Evolutionary conservation across 1,140 invertebrate genomes (phyloP), one percentile per base, ranked within the genome.

Genomic region (Psix sp.): DNA sequence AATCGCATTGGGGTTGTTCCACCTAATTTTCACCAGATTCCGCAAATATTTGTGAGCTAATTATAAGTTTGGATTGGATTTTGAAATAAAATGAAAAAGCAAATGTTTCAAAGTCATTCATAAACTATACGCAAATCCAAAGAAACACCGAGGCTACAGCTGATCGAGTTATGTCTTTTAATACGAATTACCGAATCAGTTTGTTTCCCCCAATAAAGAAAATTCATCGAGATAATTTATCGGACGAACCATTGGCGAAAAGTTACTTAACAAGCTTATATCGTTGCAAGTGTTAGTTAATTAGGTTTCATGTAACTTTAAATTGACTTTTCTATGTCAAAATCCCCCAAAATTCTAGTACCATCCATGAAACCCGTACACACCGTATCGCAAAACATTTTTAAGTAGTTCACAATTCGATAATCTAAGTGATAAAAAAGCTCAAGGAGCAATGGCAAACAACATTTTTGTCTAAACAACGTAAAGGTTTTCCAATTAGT

Each of bases 121-220:
- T 10, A 49, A 49, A 49, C 33, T 38, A 36, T 11, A 36, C 24
- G 18, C 38, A 49, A 49, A 36, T 11, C 31, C 7, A 26, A 11
- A 31, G 13, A 48, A 36, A 49, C 33, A 31, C 38, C 24, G 9
- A 36, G 24, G 17, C 17, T 7, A 26, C 35, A 26, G 14, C n/a
- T 52, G 14, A 26, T 52, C 10, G 1, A 51, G 38, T 51, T 51
- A 38, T 38, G 9, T 38, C 26, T 5, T 11, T 16, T 17, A 11
- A 14, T 9, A 3, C 0, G 14, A 35, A 36, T 49, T 35, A 49
- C 17, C 16, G n/a, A 35, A 49, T 49, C 45, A 16, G 18, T n/a
- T n/a, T n/a, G n/a, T n/a, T n/a, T n/a, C n/a, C n/a, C n/a, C 10
- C 15, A 51, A 51, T 51, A 36, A 38, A 51, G 31, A 51, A 51